phyloP scores from a whole-genome alignment of 2,113 vertebrate species.

The human (Homo sapiens) region GRCh38 chr7:120026001-120026500 shows the following conservation, averaged over 20 bases:
- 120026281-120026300: background rate
- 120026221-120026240: background rate
- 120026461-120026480: background rate
- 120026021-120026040: no score
- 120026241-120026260: background rate
- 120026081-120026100: background rate
- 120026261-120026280: background rate
- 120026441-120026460: background rate
- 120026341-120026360: background rate
- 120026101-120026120: background rate
- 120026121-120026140: background rate
- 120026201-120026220: background rate
- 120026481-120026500: background rate
- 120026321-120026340: background rate
- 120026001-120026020: background rate
- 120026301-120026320: background rate
- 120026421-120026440: background rate
- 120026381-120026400: background rate
- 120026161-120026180: background rate
- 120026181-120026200: background rate
- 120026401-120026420: background rate
- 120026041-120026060: background rate
- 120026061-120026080: background rate
- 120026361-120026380: background rate
- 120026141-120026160: background rate